phyloP scores from a whole-genome alignment of 2,113 vertebrate species.

The Numenius arquata region DNA sequence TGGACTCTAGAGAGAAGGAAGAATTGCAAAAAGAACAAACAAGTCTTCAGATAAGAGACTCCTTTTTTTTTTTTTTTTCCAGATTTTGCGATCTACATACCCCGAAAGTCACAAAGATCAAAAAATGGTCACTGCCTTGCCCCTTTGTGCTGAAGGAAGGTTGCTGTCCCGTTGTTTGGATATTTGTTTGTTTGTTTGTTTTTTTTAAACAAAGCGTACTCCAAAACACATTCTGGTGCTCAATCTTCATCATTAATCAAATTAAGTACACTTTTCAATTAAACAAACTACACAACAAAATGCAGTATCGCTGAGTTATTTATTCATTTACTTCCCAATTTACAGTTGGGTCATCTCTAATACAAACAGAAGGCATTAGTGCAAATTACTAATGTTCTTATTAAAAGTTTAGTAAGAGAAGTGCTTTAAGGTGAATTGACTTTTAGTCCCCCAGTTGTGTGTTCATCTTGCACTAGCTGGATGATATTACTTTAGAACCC shows the following conservation, averaged over 20 bases:
- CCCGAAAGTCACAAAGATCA: not conserved
- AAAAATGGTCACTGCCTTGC: not conserved
- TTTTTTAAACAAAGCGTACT: not conserved
- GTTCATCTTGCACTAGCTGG: not conserved
- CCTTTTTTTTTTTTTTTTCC: too few relatives aligned
- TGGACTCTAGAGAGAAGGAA: not conserved
- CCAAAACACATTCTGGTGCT: not conserved
- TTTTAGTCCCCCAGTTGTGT: not conserved
- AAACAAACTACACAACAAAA: constrained; percentile 4
- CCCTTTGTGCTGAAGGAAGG: not conserved
- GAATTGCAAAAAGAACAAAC: not conserved
- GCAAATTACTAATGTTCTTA: constrained; percentile 30
- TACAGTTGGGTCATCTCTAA: not conserved
- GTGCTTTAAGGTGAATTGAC: not conserved
- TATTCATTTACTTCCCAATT: constrained; percentile 12
- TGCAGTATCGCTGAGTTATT: not conserved
- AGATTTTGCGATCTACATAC: not conserved
- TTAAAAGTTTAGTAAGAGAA: constrained; percentile 23
- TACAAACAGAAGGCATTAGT: constrained; percentile 20
- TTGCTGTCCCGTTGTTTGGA: not conserved
- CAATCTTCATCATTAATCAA: not conserved
- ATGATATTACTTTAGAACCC: not conserved
- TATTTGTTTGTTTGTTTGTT: too few relatives aligned
- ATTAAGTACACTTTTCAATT: constrained; percentile 6
- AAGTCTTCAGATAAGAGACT: not conserved